Evolutionary conservation across 2,888 invertebrate genomes (phyloP).

Genomic region (Ephialtes manifestator): DNA sequence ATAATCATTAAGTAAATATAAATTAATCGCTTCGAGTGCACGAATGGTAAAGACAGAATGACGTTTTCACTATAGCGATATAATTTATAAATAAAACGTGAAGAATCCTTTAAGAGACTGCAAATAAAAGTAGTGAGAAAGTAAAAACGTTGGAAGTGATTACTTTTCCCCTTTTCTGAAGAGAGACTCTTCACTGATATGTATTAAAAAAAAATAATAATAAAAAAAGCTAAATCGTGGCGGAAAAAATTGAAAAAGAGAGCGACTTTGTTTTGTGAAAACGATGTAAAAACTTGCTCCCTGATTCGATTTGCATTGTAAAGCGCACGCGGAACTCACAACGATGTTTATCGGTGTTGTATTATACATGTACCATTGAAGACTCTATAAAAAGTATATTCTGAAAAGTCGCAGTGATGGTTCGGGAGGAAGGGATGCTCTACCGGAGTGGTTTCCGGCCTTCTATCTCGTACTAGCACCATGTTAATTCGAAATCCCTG

Average conservation of each 20-base stretch:
- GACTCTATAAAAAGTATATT: constrained; percentile 29
- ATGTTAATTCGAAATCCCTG: constrained; percentile 73
- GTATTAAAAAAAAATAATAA: not conserved
- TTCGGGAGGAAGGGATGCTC: constrained; percentile 46
- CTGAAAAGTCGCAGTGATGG: constrained; percentile 34
- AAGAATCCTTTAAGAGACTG: not conserved
- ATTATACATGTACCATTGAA: not conserved
- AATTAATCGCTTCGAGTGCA: not conserved
- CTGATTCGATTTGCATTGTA: constrained; percentile 30
- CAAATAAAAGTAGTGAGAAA: not conserved
- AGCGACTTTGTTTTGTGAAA: not conserved
- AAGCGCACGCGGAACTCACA: constrained; percentile 6
- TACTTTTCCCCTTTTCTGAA: not conserved
- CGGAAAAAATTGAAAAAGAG: constrained; percentile 11
- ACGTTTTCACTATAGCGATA: too few relatives aligned
- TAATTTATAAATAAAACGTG: constrained; percentile 4
- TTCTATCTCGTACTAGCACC: constrained; percentile 40
- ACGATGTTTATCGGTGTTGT: constrained; percentile 29
- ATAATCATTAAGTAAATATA: not conserved
- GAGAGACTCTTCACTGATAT: not conserved
- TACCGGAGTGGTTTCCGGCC: constrained; percentile 47
- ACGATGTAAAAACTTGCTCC: constrained; percentile 9
- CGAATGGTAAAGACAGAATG: not conserved
- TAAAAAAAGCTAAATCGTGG: not conserved
- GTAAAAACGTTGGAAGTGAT: constrained; percentile 11